phyloP scores from a whole-genome alignment of 2,797 vertebrate species.

The Mus minutoides region DNA sequence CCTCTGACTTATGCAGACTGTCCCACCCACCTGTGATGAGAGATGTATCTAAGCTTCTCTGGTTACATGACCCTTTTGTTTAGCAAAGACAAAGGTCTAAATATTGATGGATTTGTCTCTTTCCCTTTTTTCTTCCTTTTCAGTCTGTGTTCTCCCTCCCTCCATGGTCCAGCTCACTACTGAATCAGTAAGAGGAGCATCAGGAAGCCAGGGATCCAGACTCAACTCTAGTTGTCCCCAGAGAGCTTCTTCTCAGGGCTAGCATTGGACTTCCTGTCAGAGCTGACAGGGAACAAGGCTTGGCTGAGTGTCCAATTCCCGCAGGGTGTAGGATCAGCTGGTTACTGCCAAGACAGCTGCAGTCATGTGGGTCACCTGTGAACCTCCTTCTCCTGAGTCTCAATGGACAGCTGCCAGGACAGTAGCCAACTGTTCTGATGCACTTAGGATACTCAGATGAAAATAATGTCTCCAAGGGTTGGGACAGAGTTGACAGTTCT shows the following conservation, averaged over 20 bases:
- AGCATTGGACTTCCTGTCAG: background rate
- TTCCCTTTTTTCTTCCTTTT: background rate
- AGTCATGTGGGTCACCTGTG: too few relatives aligned
- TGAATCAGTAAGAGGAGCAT: background rate
- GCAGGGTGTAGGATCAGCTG: background rate
- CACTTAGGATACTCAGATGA: too few relatives aligned
- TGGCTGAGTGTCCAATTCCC: background rate
- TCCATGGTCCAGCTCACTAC: background rate
- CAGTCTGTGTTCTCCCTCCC: background rate
- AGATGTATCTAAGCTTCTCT: too few relatives aligned
- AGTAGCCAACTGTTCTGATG: too few relatives aligned
- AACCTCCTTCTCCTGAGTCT: too few relatives aligned
- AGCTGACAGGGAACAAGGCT: background rate
- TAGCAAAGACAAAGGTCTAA: background rate
- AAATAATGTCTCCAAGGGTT: too few relatives aligned
- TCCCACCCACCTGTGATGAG: too few relatives aligned
- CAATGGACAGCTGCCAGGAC: too few relatives aligned
- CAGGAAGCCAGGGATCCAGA: background rate
- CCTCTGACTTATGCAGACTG: too few relatives aligned
- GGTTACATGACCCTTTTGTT: background rate
- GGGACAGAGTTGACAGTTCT: too few relatives aligned
- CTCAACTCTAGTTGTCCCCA: background rate
- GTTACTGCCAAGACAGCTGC: background rate
- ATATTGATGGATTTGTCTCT: background rate
- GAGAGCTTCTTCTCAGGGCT: background rate